Evolutionary conservation across 30 jellyfish, hydroid and myxozoan species (phyloP), one percentile per base, ranked within the genome.

Genomic region (Cassiopea xamachana): DNA sequence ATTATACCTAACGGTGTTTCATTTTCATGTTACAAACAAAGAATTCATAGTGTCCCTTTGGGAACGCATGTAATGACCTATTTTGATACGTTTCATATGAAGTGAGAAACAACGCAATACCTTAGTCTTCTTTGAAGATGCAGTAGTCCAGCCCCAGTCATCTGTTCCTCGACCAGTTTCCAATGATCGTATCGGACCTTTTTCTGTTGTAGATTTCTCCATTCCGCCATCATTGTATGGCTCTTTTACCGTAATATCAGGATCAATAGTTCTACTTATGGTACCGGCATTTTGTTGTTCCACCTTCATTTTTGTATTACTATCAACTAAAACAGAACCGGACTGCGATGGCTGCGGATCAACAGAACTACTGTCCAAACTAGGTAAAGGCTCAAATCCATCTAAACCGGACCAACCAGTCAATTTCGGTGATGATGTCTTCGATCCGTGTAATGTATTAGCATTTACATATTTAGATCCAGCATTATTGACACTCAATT

Each of bases 361-460:
- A n/a, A n/a, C n/a, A 60, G 82, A 14, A 48, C 76, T 49, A 47
- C 73, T 60, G 69, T 60, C 83, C 74, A 16, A 77, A 60, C 44
- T 80, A 43, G 98, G 96, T 64, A 76, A 87, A 27, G 96, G 91
- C 59, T 94, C 98, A 76, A 94, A 94, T 70, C 97, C 94, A 86
- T 94, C 98, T 61, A 94, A 77, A 44, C 98, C 98, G 43, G 98
- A 96, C 98, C 98, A 94, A 9, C 96, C 90, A 9, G 98, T 94
- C 45, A 89, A 85, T 78, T 95, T 89, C 13, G 98, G 98, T 61
- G 93, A 77, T 51, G 93, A 18, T 5, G 87, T 60, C 46, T 79
- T 82, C 2, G 95, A 47, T 45, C 82, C 90, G 17, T 82, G 90
- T 17, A 70, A 12, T 16, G 64, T 82, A 45, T 51, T 82, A 55